Evolutionary conservation across 1,140 invertebrate species (phyloP), one percentile per base, ranked within the genome.

Genomic region (Laupala kohalensis): DNA sequence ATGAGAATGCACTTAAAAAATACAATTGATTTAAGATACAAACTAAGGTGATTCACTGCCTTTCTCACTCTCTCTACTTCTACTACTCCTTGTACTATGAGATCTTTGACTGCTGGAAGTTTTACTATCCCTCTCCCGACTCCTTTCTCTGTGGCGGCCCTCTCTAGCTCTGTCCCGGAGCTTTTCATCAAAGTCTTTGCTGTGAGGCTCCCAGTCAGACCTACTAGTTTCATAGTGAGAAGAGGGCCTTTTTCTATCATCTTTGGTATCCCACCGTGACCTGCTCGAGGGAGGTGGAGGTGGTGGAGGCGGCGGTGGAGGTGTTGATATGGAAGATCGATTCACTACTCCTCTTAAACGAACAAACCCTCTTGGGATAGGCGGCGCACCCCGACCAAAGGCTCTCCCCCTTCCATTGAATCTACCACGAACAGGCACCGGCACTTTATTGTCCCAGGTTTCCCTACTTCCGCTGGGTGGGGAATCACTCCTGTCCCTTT

Each of bases 171-270:
- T 27, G 23, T 68, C 67, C 5, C 67, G 67, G 9, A 29, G 67
- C 27, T 68, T 68, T 23, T 68, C 67, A n/a, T 68, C 67, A 29
- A 68, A 68, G 15, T 68, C 67, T 23, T 68, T 68, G 29, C 24
- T 68, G 24, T 68, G 67, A 5, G 67, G 23, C n/a, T 68, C 67
- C 67, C 67, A 68, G 26, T 68, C 67, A 29, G 67, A 29, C 9
- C 28, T 68, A 68, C 15, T 29, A 68, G 28, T 23, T 29, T 68
- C 67, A 68, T 68, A 68, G 29, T 27, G 67, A 68, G 67, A 30
- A 15, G 25, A 66, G 12, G 25, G 19, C 23, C 25, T 12, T 23
- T 65, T 65, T 29, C 27, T 24, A 6, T 68, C 25, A 29, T 68
- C 67, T 68, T 27, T n/a, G 1, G 13, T 37, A 30, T 29, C 67